Conservation (phyloP, 1,140 invertebrate genomes). For the Drosophila novamexicana region DNA sequence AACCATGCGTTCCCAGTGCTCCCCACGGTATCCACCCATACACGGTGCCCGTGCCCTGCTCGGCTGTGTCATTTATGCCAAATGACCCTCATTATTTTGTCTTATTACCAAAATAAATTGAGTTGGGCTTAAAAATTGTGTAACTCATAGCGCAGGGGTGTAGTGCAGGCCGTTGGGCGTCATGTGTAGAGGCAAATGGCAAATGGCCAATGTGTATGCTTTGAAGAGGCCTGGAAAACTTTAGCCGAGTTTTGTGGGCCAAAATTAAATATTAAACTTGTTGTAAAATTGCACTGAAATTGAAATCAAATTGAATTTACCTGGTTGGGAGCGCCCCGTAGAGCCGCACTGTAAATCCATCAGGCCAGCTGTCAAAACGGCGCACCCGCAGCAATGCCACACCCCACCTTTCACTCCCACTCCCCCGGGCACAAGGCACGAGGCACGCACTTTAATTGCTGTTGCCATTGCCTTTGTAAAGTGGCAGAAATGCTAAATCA, state of each 20-base stretch:
- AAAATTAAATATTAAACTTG: constrained; percentile 74
- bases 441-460: constrained; percentile 57
- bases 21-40: constrained; percentile 1
- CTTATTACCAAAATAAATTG: constrained; percentile 82
- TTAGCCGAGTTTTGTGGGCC: constrained; percentile 12
- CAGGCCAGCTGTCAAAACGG: constrained; percentile 54
- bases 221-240: background rate
- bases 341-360: constrained; percentile 60
- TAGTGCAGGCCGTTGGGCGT: background rate
- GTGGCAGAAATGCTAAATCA: constrained; percentile 76
- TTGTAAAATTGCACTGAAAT: constrained; percentile 59
- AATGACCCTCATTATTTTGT: constrained; percentile 80
- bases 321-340: constrained; percentile 29
- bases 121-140: constrained; percentile 72
- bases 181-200: constrained; percentile 42
- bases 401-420: background rate
- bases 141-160: background rate
- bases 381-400: background rate
- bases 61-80: constrained; percentile 69
- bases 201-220: background rate
- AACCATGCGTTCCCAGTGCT: background rate
- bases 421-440: background rate
- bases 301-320: constrained; percentile 77
- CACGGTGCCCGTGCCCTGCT: background rate
- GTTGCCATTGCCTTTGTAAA: constrained; percentile 52